These are phyloP conservation scores for Zygaena filipendulae DNA, from an alignment of 2,888 invertebrate genomes.

Conservation along the genomic window DNA sequence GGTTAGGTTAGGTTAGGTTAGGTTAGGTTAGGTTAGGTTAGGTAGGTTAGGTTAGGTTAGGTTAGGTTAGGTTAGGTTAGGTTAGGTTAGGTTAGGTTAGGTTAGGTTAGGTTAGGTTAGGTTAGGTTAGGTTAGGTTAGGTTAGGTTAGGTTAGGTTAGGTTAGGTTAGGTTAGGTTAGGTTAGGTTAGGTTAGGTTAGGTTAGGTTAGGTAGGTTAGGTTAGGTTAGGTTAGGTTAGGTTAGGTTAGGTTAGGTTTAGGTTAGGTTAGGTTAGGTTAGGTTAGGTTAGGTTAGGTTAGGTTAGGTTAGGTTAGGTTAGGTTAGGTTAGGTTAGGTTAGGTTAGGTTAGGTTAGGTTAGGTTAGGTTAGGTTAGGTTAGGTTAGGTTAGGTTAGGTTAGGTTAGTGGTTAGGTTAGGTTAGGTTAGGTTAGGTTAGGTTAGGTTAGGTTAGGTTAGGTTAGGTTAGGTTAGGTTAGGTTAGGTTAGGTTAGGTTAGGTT, in stretches of 20 bases:
- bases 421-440: constrained; percentile 9
- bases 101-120: too few species aligned
- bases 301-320: constrained; percentile 7
- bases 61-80: too few species aligned
- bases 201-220: constrained; percentile 9
- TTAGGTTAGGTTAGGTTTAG: constrained; percentile 11
- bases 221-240: constrained; percentile 11
- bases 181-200: constrained; percentile 10
- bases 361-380: constrained; percentile 9
- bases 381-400: constrained; percentile 9
- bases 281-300: constrained; percentile 7
- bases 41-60: too few species aligned
- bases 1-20: too few species aligned
- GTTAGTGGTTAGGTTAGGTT: constrained; percentile 10
- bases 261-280: constrained; percentile 7
- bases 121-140: too few species aligned
- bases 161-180: too few species aligned
- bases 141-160: too few species aligned
- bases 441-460: constrained; percentile 9
- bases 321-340: constrained; percentile 11
- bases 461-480: constrained; percentile 10
- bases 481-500: constrained; percentile 12
- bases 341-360: constrained; percentile 10
- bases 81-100: too few species aligned
- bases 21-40: too few species aligned